These are phyloP conservation scores for Cantharis flavilabris DNA, from an alignment of 2,888 invertebrate species.

Conservation along the genomic window DNA sequence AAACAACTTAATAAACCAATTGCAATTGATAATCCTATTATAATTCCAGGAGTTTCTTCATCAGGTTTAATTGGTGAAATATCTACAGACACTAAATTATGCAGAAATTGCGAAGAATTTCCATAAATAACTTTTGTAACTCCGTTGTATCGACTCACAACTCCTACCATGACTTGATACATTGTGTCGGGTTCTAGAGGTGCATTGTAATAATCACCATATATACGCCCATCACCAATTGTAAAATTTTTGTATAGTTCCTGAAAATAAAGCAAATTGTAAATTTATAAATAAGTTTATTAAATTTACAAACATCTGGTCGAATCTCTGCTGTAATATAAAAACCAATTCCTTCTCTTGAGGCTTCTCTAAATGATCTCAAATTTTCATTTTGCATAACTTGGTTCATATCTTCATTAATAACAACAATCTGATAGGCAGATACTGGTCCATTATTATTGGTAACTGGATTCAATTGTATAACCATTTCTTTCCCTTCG, in stretches of 20 bases:
- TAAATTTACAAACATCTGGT: slow-evolving; percentile 58
- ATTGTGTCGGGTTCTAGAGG: slow-evolving; percentile 67
- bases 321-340: slow-evolving; percentile 83
- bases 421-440: slow-evolving; percentile 74
- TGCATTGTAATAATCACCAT: slow-evolving; percentile 78
- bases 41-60: slow-evolving; percentile 53
- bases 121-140: slow-evolving; percentile 70
- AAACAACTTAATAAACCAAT: slow-evolving; percentile 72
- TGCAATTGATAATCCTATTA: slow-evolving; percentile 61
- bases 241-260: slow-evolving; percentile 69
- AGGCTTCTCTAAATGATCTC: slow-evolving; percentile 69
- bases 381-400: slow-evolving; percentile 66
- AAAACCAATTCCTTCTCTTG: slow-evolving; percentile 70
- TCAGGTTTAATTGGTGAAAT: slow-evolving; percentile 57
- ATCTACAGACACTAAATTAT: slow-evolving; percentile 58
- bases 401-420: slow-evolving; percentile 67
- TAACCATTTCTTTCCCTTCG: slow-evolving; percentile 65
- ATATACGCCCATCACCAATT: slow-evolving; percentile 75
- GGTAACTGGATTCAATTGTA: slow-evolving; percentile 69
- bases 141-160: slow-evolving; percentile 70
- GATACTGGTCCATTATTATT: slow-evolving; percentile 81
- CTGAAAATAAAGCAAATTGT: slow-evolving; percentile 38
- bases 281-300: background rate
- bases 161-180: slow-evolving; percentile 71
- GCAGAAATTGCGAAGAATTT: slow-evolving; percentile 55